Percentiles rank a stretch among this genome's conserved stretches.
phyloP scores from a whole-genome alignment of 2,888 invertebrate genomes.

The Meghimatium bilineatum region DNA sequence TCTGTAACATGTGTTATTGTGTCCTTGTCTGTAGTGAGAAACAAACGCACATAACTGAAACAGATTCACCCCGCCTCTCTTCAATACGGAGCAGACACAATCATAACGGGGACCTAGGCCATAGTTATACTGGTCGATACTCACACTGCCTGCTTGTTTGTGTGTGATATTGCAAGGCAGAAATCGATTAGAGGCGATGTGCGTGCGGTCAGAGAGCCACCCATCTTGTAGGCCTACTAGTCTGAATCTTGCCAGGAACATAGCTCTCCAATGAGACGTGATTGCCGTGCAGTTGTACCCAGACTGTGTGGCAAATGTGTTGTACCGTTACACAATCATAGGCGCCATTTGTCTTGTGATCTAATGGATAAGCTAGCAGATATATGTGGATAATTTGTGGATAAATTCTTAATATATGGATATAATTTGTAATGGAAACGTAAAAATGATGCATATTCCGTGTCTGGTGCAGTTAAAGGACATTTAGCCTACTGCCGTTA shows the following conservation, averaged over 20 bases:
- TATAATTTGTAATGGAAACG: background rate
- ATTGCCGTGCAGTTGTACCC: background rate
- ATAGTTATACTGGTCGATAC: constrained; percentile 17
- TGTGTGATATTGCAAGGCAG: background rate
- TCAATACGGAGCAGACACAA: background rate
- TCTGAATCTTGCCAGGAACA: background rate
- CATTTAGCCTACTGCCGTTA: no score
- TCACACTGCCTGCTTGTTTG: constrained; percentile 24
- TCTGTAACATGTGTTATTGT: background rate
- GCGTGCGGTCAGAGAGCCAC: constrained; percentile 1
- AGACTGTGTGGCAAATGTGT: no score
- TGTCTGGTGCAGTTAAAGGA: no score
- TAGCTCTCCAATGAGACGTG: background rate
- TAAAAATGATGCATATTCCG: no score
- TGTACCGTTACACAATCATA: background rate
- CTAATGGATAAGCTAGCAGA: no score
- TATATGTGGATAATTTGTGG: background rate
- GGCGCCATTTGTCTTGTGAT: background rate
- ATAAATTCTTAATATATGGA: background rate
- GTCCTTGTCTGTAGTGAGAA: background rate
- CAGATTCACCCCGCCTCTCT: background rate
- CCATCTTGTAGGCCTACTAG: constrained; percentile 5
- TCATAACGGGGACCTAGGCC: background rate
- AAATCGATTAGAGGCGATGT: constrained; percentile 17
- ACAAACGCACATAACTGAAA: background rate